A percentile compares a stretch with the other conserved stretches of the same genome.
Evolutionary conservation across 2,113 vertebrate genomes (phyloP).

Genomic region (Brachyistius frenatus): DNA sequence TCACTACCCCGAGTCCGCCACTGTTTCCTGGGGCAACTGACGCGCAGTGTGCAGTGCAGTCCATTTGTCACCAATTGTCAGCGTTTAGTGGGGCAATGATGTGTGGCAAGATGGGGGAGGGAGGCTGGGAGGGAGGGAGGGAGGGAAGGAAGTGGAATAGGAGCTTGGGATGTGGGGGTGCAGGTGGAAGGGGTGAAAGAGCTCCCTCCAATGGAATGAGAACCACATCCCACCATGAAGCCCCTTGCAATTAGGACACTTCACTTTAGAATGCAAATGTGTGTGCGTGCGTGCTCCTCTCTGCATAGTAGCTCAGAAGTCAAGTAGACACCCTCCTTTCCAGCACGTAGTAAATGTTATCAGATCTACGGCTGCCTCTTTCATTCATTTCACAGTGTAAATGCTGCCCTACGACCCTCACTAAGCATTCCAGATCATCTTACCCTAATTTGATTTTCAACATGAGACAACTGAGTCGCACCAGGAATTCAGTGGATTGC

Average conservation of each 20-base stretch:
- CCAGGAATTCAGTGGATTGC: conserved; percentile 43
- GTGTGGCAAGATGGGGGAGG: conserved; percentile 84
- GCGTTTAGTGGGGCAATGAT: conserved; percentile 88
- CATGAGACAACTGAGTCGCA: conserved; percentile 47
- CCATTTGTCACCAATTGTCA: conserved; percentile 97
- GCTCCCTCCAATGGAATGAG: conserved; percentile 79
- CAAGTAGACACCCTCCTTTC: conserved; percentile 29
- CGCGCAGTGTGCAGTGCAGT: conserved; percentile 85
- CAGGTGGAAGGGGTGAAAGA: conserved; percentile 59
- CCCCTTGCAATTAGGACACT: conserved; percentile 55
- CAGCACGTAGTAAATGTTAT: conserved; percentile 20
- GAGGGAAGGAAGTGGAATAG: conserved; percentile 66
- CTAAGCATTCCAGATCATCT: conserved; percentile 43
- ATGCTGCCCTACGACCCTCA: conserved; percentile 5
- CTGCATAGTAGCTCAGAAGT: conserved; percentile 3
- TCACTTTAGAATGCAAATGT: conserved; percentile 26
- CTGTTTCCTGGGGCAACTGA: conserved; percentile 88
- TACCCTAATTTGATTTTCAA: conserved; percentile 55
- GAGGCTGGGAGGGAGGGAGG: conserved; percentile 32
- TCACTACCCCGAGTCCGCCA: conserved; percentile 66
- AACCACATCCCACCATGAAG: conserved; percentile 50
- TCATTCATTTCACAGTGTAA: conserved; percentile 39
- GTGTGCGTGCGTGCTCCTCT: conserved; percentile 24
- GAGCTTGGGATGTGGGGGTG: conserved; percentile 53
- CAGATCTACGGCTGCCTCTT: conserved; percentile 28